Base-by-base conservation (phyloP, 2,113 vertebrate genomes). In the Megaceryle torquata region DNA sequence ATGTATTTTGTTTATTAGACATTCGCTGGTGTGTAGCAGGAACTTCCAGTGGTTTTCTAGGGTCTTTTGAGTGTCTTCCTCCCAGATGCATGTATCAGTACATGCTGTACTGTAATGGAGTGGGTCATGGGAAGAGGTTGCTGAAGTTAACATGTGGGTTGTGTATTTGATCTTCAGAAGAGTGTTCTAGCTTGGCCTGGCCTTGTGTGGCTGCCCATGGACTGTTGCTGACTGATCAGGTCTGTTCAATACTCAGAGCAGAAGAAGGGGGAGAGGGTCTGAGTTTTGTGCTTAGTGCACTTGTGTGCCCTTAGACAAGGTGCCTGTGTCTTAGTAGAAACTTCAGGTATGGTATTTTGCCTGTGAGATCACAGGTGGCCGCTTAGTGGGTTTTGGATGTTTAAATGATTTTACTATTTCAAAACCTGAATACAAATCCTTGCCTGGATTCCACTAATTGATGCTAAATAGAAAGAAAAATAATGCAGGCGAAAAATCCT, bases 391-490 rank as follows among this genome's bases (percentile, higher is more conserved):
- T 51, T 51, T 51, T 14, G 50, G 50, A 25, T 51, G 50, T 51
- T 51, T 51, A 51, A 51, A 51, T 51, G 24, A 22, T 51, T 51
- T 51, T 51, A 51, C 50, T 25, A 25, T 24, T 51, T 51, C 50
- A 89, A 91, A 96, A 86, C 24, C 14, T 31, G 39, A 82, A 77
- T 68, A 43, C 5, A 10, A 95, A 78, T 74, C 3, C 41, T 81
- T 83, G 43, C 79, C 56, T 19, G 35, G 68, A 78, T 93, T 81
- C 79, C 16, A 12, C 82, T 93, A 92, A 95, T 85, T 93, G 92
- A 95, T 92, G 78, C 64, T 95, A 89, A 97, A 88, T 79, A 65
- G 92, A 63, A 94, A 95, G 96, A 92, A 96, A 96, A 97, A 86
- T 91, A 93, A 91, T 0, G 0, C 11, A 0, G 15, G 41, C 70